phyloP scores from a whole-genome alignment of 2,888 invertebrate genomes.

The Hypercompe scribonia region DNA sequence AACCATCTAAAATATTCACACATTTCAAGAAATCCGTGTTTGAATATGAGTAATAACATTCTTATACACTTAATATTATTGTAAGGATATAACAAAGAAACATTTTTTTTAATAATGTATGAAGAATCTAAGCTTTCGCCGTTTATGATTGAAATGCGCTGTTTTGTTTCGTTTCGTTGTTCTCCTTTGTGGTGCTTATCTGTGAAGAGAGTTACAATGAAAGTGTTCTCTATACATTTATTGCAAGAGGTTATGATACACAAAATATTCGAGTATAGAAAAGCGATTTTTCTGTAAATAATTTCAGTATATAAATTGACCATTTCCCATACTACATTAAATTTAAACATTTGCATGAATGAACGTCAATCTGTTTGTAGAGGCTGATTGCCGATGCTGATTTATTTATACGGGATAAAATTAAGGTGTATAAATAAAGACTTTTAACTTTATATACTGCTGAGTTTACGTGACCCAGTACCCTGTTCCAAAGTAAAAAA shows the following conservation, averaged over 20 bases:
- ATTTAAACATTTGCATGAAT: background rate
- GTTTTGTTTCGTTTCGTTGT: constrained; percentile 10
- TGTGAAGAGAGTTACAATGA: background rate
- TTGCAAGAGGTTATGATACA: background rate
- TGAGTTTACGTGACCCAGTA: no score
- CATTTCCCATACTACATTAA: background rate
- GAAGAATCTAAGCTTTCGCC: background rate
- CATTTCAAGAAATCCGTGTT: background rate
- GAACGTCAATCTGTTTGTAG: background rate
- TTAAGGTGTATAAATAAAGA: background rate
- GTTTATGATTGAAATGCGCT: constrained; percentile 1
- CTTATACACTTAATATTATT: background rate
- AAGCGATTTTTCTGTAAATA: background rate
- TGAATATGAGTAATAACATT: background rate
- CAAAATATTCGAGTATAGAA: background rate
- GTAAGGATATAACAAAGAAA: background rate
- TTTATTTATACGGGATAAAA: background rate
- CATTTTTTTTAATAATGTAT: background rate
- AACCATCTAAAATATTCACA: background rate
- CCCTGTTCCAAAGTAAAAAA: no score
- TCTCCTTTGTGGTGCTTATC: constrained; percentile 8
- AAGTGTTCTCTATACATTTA: background rate
- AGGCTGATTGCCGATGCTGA: background rate
- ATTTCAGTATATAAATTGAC: background rate
- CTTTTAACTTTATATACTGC: no score